Percentiles rank a stretch among this genome's conserved stretches.
Evolutionary conservation across 1,140 invertebrate genomes (phyloP).

Genomic region (Panagrolaimus sp.): DNA sequence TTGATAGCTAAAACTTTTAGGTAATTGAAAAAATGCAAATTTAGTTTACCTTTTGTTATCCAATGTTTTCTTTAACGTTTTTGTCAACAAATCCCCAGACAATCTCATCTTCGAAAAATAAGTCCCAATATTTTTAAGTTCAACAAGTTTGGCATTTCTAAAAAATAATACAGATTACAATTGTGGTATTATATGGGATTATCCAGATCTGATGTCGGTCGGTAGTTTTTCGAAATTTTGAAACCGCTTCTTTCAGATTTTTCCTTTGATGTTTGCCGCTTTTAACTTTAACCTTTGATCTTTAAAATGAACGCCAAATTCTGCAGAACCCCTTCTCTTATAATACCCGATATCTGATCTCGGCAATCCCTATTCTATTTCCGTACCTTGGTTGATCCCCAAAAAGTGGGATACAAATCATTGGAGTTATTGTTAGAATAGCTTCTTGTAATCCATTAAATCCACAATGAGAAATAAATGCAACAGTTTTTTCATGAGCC

Average conservation of each 20-base stretch:
- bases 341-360: too few species aligned
- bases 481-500: not conserved
- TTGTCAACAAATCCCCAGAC: constrained; percentile 3
- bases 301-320: too few species aligned
- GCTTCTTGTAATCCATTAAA: not conserved
- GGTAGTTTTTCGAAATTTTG: too few species aligned
- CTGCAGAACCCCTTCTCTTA: too few species aligned
- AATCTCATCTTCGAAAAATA: not conserved
- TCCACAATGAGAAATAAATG: constrained; percentile 3
- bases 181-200: too few species aligned
- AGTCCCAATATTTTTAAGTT: not conserved
- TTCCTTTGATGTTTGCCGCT: too few species aligned
- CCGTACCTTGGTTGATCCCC: not conserved
- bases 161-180: too few species aligned
- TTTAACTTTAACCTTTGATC: too few species aligned
- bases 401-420: not conserved
- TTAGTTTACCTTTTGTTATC: not conserved
- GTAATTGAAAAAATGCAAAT: too few species aligned
- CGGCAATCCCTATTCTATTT: too few species aligned
- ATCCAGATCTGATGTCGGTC: too few species aligned
- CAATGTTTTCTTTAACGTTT: not conserved
- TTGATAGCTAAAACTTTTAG: constrained; percentile 8
- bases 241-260: too few species aligned
- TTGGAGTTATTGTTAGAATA: not conserved
- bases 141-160: constrained; percentile 7